Base-by-base conservation (phyloP, 2,888 invertebrate genomes). In the Acleris sparsana region DNA sequence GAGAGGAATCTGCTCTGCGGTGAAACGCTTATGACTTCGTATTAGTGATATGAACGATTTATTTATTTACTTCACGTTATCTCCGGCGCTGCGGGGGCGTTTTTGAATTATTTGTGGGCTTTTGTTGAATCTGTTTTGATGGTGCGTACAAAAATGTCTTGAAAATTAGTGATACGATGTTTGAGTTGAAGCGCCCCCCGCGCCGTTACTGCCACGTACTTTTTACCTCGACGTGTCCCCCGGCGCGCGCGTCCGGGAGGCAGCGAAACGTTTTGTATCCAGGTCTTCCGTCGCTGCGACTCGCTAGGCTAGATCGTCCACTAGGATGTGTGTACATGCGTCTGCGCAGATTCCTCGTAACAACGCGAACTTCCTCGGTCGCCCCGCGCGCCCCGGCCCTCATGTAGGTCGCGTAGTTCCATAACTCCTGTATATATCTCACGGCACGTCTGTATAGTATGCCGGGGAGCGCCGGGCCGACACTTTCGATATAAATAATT, bases 281-380 rank as follows among this genome's bases (percentile, higher is more conserved):
- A 84, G 59, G 88, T 88, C 88, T 88, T 88, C 88, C 88, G 86
- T 79, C 82, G 77, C 69, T 73, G 75, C 73, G 75, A 70, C 60
- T 69, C 48, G 58, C 68, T 49, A 65, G 69, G 55, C 66, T 53
- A 63, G 48, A 44, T 44, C 43, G 53, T 56, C 59, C 59, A 69
- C 44, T 44, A 43, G 44, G 53, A 58, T 53, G 55, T 13, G 22
- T 51, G 53, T 62, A 62, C 68, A 66, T 69, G 33, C 70, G 72
- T 68, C 59, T 70, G 44, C 44, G 52, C 61, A 43, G 55, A 39
- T 64, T 65, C 55, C 62, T 60, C 53, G 20, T 29, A 49, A 22
- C 49, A 52, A 33, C 57, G 65, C 59, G 17, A 43, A 11, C 33
- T 11, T 29, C 53, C 39, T 43, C 49, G 17, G 20, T 20, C 49